Base-by-base conservation (phyloP, 2,888 invertebrate genomes). In the Trissonchulus sp. region DNA sequence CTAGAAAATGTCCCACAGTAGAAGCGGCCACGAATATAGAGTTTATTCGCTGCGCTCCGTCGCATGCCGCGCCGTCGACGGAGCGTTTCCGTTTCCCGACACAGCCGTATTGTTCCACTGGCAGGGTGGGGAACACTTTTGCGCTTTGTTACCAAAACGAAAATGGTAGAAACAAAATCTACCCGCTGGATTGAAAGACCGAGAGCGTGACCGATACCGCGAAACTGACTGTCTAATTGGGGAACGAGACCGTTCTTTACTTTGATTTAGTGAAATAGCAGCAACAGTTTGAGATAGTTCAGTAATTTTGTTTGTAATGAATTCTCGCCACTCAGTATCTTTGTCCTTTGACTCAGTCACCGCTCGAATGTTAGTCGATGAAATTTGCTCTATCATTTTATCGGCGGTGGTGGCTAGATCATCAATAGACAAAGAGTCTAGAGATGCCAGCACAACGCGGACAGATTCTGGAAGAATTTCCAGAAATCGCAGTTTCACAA, bases 91-190 rank as follows among this genome's bases (percentile, higher is more conserved):
- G n/a, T 65, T 65, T 65, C 65, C 65, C 65, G 65, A 65, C 15
- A 30, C 31, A 8, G 31, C 65, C 34, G 31, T 30, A n/a, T n/a
- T n/a, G n/a, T n/a, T n/a, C 65, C 65, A 65, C 8, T 30, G 8
- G 31, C 65, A 65, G 8, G 65, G 65, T 18, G 31, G 28, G n/a
- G 15, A 31, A 34, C 65, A 65, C 65, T 65, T 65, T 8, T 34
- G 65, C 28, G 65, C 65, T 8, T 34, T 30, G 8, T 30, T 65
- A 8, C 65, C 65, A 34, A 65, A 65, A 3, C 3, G 15, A 30
- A 65, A 65, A n/a, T 65, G 65, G 65, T 65, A 65, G n/a, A 31
- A 65, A 34, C 65, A 65, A n/a, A 65, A 65, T 30, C n/a, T 65
- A 8, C 65, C 65, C 28, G 28, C 34, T 8, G 65, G 31, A 30